phyloP scores from a whole-genome alignment of 2,888 invertebrate species.

The Nymphalis urticae region DNA sequence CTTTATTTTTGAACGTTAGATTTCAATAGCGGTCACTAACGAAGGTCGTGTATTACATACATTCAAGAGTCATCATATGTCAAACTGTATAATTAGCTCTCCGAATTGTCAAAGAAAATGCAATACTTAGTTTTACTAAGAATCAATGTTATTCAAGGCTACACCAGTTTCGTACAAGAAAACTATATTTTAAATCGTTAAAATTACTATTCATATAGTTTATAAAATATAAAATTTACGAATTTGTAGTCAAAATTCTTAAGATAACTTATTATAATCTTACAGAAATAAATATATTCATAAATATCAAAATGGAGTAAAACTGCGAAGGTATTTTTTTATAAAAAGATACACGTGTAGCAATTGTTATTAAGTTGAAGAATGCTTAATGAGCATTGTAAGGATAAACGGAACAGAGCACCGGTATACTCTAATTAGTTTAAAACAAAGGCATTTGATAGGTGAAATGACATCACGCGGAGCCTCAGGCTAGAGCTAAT shows the following conservation, averaged over 20 bases:
- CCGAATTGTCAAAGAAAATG: constrained; percentile 24
- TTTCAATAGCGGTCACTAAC: constrained; percentile 35
- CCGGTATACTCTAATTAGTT: constrained; percentile 65
- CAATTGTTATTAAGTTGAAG: constrained; percentile 57
- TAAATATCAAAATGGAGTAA: constrained; percentile 13
- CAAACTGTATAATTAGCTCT: constrained; percentile 36
- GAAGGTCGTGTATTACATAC: constrained; percentile 36
- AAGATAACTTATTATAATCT: no score
- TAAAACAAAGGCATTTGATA: constrained; percentile 60
- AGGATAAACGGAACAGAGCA: constrained; percentile 48
- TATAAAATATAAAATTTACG: neutral
- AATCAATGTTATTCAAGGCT: constrained; percentile 5
- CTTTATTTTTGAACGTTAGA: constrained; percentile 37
- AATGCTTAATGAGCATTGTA: constrained; percentile 48
- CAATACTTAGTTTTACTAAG: constrained; percentile 7
- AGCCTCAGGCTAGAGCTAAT: constrained; percentile 61
- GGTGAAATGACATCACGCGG: constrained; percentile 52
- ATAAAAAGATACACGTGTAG: constrained; percentile 50
- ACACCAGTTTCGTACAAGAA: neutral
- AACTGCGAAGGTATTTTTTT: constrained; percentile 7
- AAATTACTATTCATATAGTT: neutral
- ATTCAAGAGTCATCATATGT: constrained; percentile 32
- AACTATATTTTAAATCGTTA: neutral
- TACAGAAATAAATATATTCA: no score
- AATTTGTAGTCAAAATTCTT: no score